These are phyloP conservation scores for Dorcus hopei DNA, from an alignment of 2,888 invertebrate species.

Conservation along the genomic window DNA sequence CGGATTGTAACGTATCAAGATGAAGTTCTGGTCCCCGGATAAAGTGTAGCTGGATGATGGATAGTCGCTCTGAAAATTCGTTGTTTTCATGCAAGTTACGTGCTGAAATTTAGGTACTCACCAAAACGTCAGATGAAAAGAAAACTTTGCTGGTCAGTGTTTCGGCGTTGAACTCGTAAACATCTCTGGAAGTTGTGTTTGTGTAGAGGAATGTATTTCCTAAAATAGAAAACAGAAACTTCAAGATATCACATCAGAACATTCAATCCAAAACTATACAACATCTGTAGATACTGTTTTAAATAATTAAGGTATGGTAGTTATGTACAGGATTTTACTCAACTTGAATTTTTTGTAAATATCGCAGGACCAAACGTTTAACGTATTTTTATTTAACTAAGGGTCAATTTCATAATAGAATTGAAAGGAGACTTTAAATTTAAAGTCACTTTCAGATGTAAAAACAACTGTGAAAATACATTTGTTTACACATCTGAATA, in stretches of 20 bases:
- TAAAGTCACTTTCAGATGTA: no score
- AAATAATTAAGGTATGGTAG: no score
- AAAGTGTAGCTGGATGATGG: slow-evolving; percentile 39
- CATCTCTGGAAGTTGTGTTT: slow-evolving; percentile 31
- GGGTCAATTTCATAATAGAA: no score
- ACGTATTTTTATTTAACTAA: no score
- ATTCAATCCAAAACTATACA: no score
- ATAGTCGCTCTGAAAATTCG: slow-evolving; percentile 43
- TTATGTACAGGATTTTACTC: no score
- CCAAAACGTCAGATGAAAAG: slow-evolving; percentile 52
- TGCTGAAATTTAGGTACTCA: slow-evolving; percentile 29
- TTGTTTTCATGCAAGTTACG: neutral
- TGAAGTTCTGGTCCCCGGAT: slow-evolving; percentile 37
- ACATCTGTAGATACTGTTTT: no score
- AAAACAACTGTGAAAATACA: no score
- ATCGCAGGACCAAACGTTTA: no score
- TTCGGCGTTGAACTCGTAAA: slow-evolving; percentile 52
- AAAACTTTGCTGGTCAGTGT: slow-evolving; percentile 42
- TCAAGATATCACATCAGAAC: neutral
- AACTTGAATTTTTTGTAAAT: no score
- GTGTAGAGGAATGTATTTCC: slow-evolving; percentile 58
- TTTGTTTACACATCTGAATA: no score
- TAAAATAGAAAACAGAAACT: slow-evolving; percentile 35
- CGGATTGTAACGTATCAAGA: slow-evolving; percentile 37
- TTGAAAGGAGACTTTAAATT: no score